phyloP scores from a whole-genome alignment of 2,113 vertebrate species.

The Cyprinodon brontotheroides region DNA sequence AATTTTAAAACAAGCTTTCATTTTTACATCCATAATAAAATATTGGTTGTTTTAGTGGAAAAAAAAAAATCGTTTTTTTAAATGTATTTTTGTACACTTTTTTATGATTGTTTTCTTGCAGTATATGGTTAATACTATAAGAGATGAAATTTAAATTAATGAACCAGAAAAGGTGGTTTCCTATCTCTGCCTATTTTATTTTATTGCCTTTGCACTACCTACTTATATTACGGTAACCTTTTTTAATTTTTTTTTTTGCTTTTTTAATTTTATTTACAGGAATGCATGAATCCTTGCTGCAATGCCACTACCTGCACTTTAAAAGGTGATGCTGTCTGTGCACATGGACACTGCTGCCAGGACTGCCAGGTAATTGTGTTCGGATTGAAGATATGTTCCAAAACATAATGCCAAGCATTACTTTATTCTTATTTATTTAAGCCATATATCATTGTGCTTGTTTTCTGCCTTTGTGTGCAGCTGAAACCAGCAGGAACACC shows the following conservation, averaged over 20 bases:
- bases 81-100: not conserved
- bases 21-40: too few relatives aligned
- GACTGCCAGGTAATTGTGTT: constrained; percentile 85
- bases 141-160: not conserved
- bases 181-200: constrained; percentile 29
- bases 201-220: constrained; percentile 9
- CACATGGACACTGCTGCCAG: constrained; percentile 92
- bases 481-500: constrained; percentile 89
- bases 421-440: not conserved
- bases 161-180: not conserved
- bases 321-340: constrained; percentile 88
- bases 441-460: constrained; percentile 1
- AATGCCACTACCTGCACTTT: constrained; percentile 92
- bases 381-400: not conserved
- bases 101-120: not conserved
- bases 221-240: not conserved
- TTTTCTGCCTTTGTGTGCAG: constrained; percentile 65
- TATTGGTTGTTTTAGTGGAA: not conserved
- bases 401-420: not conserved
- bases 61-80: not conserved
- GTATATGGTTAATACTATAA: not conserved
- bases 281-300: constrained; percentile 92
- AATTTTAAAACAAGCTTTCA: too few relatives aligned
- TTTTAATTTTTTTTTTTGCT: constrained; percentile 4
- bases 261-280: constrained; percentile 73